Percentiles rank a stretch among this genome's conserved stretches.
phyloP scores from a whole-genome alignment of 1,140 invertebrate genomes.

The Berghia stephanieae region DNA sequence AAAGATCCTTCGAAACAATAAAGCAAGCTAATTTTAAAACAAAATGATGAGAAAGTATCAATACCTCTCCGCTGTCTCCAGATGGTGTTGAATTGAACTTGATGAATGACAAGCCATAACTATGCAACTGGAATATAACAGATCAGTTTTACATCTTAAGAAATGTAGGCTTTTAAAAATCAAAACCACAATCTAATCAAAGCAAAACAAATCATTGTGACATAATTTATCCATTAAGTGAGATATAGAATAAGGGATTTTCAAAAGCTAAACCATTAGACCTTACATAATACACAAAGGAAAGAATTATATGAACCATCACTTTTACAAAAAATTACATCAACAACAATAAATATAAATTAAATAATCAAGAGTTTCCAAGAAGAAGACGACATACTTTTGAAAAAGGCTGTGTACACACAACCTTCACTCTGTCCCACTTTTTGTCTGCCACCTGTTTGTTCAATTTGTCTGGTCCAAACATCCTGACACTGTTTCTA shows the following conservation, averaged over 20 bases:
- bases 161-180: too few species aligned
- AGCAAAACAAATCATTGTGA: too few species aligned
- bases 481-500: slow-evolving; percentile 78
- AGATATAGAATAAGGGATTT: too few species aligned
- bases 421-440: slow-evolving; percentile 85
- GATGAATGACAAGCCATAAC: slow-evolving; percentile 84
- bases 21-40: too few species aligned
- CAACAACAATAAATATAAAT: too few species aligned
- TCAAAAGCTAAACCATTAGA: not conserved
- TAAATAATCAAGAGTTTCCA: too few species aligned
- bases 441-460: slow-evolving; percentile 72
- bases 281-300: not conserved
- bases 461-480: slow-evolving; percentile 74
- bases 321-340: too few species aligned
- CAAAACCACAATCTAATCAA: too few species aligned
- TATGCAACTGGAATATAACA: slow-evolving; percentile 68
- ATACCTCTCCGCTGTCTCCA: slow-evolving; percentile 39
- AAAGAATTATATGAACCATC: not conserved
- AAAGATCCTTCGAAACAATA: too few species aligned
- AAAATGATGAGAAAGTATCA: too few species aligned
- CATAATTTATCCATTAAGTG: too few species aligned
- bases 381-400: slow-evolving; percentile 69
- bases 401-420: slow-evolving; percentile 89
- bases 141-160: too few species aligned
- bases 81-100: slow-evolving; percentile 72